Evolutionary conservation across 23 tunicate genomes (phyloP), one percentile per base, ranked within the genome.

Genomic region (Trididemnum clinides): DNA sequence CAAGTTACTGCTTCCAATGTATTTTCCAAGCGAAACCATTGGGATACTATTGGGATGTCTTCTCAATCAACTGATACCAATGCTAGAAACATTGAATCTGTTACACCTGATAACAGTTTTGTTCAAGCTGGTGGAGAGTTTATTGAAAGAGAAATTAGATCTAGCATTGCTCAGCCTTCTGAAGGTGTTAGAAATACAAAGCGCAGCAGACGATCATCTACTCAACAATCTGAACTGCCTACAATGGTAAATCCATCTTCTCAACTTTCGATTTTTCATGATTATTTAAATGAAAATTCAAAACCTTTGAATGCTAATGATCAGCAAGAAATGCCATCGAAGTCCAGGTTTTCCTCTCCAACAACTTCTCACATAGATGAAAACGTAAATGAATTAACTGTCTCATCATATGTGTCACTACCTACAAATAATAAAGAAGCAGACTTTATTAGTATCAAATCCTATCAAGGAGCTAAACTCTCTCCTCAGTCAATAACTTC

Each of bases 211-310:
- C 27, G 66, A 25, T 59, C 66, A 19, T n/a, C 23, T n/a, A 59
- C 66, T n/a, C 20, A 59, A n/a, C 25, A 10, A 28, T 10, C 6
- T 36, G 74, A 57, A 10, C 28, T 79, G 7, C 84, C 84, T 12
- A 79, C 84, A 15, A 79, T 79, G 84, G 84, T 79, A 6, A 23
- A 29, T 2, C 75, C 30, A 4, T 4, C 58, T 36, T 32, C 39
- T 26, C 44, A 21, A 5, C 21, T 29, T 7, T 32, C 20, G 15
- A 4, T 29, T 5, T 69, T 69, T 69, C 4, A 35, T 27, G 75
- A 69, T 30, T 30, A 27, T 30, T 5, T 2, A 27, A 28, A 3
- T 10, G 66, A 59, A 10, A 59, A 10, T 12, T 15, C 21, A 10
- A 12, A 59, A 3, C 20, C 23, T 28, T 44, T 44, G 15, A 44